Percentiles rank a stretch among this genome's conserved stretches.
phyloP scores from a whole-genome alignment of 2,113 vertebrate species.

The Probosciger aterrimus region DNA sequence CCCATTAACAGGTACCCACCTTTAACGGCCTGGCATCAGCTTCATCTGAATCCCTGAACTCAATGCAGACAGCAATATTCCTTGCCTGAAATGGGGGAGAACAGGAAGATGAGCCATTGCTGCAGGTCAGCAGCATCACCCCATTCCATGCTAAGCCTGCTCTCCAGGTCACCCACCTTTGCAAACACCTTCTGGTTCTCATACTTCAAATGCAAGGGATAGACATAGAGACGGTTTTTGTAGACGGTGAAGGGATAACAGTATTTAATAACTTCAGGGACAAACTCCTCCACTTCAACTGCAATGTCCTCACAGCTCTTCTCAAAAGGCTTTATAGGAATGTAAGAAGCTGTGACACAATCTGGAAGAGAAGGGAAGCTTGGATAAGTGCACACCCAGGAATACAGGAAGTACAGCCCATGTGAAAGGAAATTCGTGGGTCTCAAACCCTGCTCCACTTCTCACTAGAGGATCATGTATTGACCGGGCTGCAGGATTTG shows the following conservation, averaged over 20 bases:
- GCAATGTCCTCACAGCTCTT: slow-evolving; percentile 80
- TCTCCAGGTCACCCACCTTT: slow-evolving; percentile 78
- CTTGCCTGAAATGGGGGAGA: slow-evolving; percentile 78
- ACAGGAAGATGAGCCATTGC: background rate
- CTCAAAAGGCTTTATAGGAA: slow-evolving; percentile 91
- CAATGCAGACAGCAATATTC: slow-evolving; percentile 91
- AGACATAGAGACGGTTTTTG: slow-evolving; percentile 93
- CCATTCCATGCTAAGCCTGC: fast-evolving
- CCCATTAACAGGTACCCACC: slow-evolving; percentile 65
- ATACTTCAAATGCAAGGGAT: slow-evolving; percentile 93
- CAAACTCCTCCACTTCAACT: slow-evolving; percentile 92
- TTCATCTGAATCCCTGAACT: slow-evolving; percentile 94
- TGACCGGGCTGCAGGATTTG: background rate
- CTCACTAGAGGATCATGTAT: fast-evolving
- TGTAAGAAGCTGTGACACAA: slow-evolving; percentile 89
- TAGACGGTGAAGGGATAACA: slow-evolving; percentile 92
- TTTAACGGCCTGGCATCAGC: slow-evolving; percentile 80
- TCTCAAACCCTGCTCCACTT: background rate
- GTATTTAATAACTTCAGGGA: slow-evolving; percentile 89
- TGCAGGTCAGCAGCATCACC: background rate
- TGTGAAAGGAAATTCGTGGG: fast-evolving
- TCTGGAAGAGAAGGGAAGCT: slow-evolving; percentile 69
- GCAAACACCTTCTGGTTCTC: slow-evolving; percentile 97
- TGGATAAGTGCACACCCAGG: background rate
- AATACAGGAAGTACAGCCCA: background rate